Evolutionary conservation across 2,113 vertebrate species (phyloP).

Genomic region (Thryonomys swinderianus): DNA sequence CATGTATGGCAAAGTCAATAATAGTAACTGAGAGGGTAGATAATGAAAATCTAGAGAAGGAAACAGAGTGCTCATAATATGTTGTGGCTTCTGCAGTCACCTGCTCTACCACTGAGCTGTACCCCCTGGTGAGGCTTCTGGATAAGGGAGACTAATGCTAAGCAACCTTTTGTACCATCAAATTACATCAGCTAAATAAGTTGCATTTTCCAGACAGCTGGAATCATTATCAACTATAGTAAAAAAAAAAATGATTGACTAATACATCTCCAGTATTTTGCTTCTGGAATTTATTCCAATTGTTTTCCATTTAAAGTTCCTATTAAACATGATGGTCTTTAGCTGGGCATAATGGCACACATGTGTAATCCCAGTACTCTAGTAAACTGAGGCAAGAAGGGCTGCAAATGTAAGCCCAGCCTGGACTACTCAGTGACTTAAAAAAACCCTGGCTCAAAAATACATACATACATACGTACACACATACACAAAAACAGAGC

Average conservation of each 20-base stretch:
- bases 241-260: background rate
- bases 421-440: background rate
- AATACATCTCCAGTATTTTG: background rate
- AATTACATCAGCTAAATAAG: background rate
- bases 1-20: background rate
- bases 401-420: background rate
- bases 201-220: background rate
- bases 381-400: background rate
- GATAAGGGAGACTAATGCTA: background rate
- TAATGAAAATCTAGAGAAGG: background rate
- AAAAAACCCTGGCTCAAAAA: background rate
- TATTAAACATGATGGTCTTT: background rate
- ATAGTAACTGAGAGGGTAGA: background rate
- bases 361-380: too few species aligned
- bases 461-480: too few species aligned
- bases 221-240: background rate
- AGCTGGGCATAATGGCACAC: too few species aligned
- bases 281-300: background rate
- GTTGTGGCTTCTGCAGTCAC: background rate
- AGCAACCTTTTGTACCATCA: background rate
- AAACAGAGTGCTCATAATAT: background rate
- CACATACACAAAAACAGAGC: background rate
- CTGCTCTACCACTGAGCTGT: too few species aligned
- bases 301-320: background rate
- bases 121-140: background rate